A percentile compares a stretch with the other conserved stretches of the same genome.
Conservation (phyloP, 1,140 invertebrate genomes). For the Pygmarrhopalites habei region DNA sequence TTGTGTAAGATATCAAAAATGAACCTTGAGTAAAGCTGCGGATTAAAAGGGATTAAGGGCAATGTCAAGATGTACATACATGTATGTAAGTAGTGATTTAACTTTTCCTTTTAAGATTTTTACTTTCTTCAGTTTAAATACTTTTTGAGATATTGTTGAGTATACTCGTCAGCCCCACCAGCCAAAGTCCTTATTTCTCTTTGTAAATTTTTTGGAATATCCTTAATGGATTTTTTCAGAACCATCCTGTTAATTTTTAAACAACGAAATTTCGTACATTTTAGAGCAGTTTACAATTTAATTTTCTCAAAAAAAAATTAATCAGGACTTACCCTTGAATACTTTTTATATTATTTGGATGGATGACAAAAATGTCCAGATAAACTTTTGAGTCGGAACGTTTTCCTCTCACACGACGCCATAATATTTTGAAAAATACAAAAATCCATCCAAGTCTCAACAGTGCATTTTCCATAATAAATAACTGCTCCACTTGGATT, state of each 20-base stretch:
- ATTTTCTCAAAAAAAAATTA: too few species aligned
- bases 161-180: not conserved
- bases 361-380: conserved; percentile 10
- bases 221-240: conserved; percentile 1
- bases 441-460: not conserved
- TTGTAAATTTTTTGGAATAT: not conserved
- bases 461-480: conserved; percentile 3
- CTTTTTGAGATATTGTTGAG: not conserved
- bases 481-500: conserved; percentile 12
- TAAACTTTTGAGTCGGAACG: not conserved
- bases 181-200: not conserved
- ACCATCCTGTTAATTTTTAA: conserved; percentile 1
- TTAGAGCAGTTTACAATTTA: too few species aligned
- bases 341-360: not conserved
- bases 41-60: too few species aligned
- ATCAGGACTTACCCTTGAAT: not conserved
- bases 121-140: not conserved
- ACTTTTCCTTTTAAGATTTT: too few species aligned
- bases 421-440: not conserved
- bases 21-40: too few species aligned
- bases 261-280: not conserved
- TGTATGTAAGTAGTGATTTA: too few species aligned
- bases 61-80: too few species aligned
- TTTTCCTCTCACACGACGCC: not conserved
- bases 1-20: too few species aligned